Conservation (phyloP, 2,888 invertebrate species). For the Sarcophaga subvicina region DNA sequence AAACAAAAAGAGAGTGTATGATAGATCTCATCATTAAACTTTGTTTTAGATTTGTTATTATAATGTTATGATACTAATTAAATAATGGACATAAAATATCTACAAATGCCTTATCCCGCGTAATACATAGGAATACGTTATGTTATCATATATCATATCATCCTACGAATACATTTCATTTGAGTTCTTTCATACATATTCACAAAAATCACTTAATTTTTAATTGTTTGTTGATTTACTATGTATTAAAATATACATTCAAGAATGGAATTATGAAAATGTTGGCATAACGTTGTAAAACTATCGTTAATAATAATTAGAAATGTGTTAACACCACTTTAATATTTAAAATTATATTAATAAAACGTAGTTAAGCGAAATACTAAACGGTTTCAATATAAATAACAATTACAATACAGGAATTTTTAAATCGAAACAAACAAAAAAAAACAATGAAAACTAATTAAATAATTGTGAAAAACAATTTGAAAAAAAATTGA, state of each 20-base stretch:
- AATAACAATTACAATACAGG: conserved; percentile 70
- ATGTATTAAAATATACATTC: conserved; percentile 55
- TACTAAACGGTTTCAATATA: conserved; percentile 64
- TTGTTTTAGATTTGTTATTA: too few species aligned
- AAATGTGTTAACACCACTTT: conserved; percentile 41
- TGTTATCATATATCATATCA: too few species aligned
- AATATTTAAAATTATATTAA: conserved; percentile 41
- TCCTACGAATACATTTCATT: too few species aligned
- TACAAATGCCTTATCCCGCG: too few species aligned
- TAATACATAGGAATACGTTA: too few species aligned
- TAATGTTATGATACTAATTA: too few species aligned
- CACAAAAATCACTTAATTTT: too few species aligned
- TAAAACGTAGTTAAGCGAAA: conserved; percentile 40
- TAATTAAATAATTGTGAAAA: conserved; percentile 49
- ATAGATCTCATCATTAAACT: too few species aligned
- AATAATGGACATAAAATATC: too few species aligned
- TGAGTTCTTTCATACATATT: too few species aligned
- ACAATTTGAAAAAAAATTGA: not conserved
- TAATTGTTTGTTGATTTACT: too few species aligned
- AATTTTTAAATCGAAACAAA: conserved; percentile 67
- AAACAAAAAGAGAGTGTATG: too few species aligned
- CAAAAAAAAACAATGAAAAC: conserved; percentile 59
- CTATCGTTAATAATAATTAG: conserved; percentile 50
- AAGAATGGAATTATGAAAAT: conserved; percentile 76
- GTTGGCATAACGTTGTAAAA: conserved; percentile 79